These are phyloP conservation scores for Petrocephalus sullivani DNA, from an alignment of 2,797 vertebrate species.

Conservation along the genomic window DNA sequence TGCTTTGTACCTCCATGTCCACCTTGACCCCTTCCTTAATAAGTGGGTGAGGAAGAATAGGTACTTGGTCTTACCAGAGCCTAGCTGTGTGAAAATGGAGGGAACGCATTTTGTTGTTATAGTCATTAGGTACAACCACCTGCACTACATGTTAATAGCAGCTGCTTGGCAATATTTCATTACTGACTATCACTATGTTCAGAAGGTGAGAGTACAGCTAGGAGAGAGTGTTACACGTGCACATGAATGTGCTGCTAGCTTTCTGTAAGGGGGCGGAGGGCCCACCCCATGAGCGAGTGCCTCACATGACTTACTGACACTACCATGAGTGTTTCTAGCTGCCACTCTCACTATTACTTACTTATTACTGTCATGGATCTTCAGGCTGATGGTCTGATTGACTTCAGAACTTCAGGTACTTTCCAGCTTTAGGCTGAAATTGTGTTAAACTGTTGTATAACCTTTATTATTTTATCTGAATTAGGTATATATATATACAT, in stretches of 20 bases:
- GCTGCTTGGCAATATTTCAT: not conserved
- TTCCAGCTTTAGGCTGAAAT: not conserved
- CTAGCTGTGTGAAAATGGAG: not conserved
- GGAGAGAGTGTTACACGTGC: not conserved
- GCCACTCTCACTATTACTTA: not conserved
- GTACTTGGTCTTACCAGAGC: not conserved
- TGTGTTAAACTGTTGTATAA: not conserved
- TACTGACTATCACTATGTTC: not conserved
- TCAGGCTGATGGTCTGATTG: not conserved
- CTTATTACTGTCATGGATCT: not conserved
- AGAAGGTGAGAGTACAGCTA: not conserved
- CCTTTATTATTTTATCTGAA: not conserved
- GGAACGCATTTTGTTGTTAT: not conserved
- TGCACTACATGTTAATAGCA: not conserved
- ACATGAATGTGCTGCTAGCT: not conserved
- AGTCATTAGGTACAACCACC: not conserved
- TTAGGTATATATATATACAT: not conserved
- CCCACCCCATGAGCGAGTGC: not conserved
- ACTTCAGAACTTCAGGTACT: not conserved
- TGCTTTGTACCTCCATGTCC: not conserved
- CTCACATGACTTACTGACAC: conserved; percentile 6
- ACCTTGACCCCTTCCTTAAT: not conserved
- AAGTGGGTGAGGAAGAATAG: not conserved
- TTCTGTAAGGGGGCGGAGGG: not conserved
- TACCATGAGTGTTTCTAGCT: not conserved